A percentile compares a stretch with the other conserved stretches of the same genome.
Conservation (phyloP, 2,888 invertebrate species). For the Meiosimyza platycephala region DNA sequence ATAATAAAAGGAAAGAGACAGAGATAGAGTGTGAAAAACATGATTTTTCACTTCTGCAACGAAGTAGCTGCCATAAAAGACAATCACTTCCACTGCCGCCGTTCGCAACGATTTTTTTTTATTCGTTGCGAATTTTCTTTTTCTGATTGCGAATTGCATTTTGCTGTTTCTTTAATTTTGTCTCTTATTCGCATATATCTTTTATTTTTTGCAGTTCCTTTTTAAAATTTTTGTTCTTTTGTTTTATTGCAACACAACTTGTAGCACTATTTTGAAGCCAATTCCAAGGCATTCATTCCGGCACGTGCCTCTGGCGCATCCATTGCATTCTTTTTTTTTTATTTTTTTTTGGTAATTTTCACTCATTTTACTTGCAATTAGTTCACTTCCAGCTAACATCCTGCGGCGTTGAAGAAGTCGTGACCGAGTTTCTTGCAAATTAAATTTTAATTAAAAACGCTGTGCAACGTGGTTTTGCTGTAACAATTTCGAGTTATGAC, state of each 20-base stretch:
- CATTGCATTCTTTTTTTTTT: not conserved
- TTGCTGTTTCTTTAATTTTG: slow-evolving; percentile 36
- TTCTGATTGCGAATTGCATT: slow-evolving; percentile 10
- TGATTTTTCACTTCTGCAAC: not conserved
- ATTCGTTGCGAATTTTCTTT: not conserved
- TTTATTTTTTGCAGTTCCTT: not conserved
- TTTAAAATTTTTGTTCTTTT: not conserved
- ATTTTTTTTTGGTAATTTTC: not conserved
- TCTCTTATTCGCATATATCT: slow-evolving; percentile 19
- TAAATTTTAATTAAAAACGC: not conserved
- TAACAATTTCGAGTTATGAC: not conserved
- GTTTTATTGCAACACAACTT: not conserved
- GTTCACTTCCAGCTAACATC: slow-evolving; percentile 2
- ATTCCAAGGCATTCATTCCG: not conserved
- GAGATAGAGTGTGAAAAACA: not conserved
- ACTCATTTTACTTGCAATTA: slow-evolving; percentile 9
- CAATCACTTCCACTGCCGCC: slow-evolving; percentile 12
- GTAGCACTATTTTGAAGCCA: not conserved
- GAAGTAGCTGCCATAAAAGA: slow-evolving; percentile 4
- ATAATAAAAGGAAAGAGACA: not conserved
- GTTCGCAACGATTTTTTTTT: slow-evolving; percentile 1
- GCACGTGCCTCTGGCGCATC: slow-evolving; percentile 8
- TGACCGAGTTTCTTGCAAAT: too few relatives aligned
- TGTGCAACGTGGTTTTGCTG: not conserved
- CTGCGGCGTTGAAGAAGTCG: slow-evolving; percentile 1